Evolutionary conservation across 2,113 vertebrate genomes (phyloP), one percentile per base, ranked within the genome.

Genomic region (Zosterops borbonicus): DNA sequence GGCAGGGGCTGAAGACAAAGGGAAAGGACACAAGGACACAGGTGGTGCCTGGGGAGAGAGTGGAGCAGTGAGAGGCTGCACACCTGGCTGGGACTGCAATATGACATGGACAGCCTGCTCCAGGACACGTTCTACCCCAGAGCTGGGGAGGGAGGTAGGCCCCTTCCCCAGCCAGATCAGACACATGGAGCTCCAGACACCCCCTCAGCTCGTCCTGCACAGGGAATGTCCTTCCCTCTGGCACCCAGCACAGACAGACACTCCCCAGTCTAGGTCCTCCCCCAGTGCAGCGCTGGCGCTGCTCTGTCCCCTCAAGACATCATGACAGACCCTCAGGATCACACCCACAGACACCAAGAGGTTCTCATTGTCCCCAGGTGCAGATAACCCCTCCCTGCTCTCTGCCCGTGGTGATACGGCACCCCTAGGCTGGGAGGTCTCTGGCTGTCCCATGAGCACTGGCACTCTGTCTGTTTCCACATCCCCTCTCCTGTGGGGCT

Each of bases 1-100:
- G 47, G 70, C 99, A 99, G 50, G 98, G 98, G 96, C 98, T 99
- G 95, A 99, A 99, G 96, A 99, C 98, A 96, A 99, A 99, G 5
- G 99, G 98, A 56, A 99, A 99, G 58, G 99, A 99, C 44, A 99
- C 65, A 5, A 99, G 62, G 52, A 99, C 99, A 0, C 99, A 98
- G 67, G 98, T 8, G 1, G 99, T 99, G 8, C 99, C 99, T 99
- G 97, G 2, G 68, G 59, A 83, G 12, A 70, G 53, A 90, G 39
- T 2, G 2, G 37, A 69, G 65, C 11, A 3, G 29, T 88, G 86
- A 81, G 52, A 37, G 14, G 73, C 37, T 76, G 88, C 52, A 31
- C 39, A 39, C 15, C 23, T 53, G 33, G 39, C 21, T 47, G 64
- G 39, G 23, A 65, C 47, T 23, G 20, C n/a, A n/a, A 0, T n/a